phyloP scores from a whole-genome alignment of 2,113 vertebrate species.

The Ifrita kowaldi region DNA sequence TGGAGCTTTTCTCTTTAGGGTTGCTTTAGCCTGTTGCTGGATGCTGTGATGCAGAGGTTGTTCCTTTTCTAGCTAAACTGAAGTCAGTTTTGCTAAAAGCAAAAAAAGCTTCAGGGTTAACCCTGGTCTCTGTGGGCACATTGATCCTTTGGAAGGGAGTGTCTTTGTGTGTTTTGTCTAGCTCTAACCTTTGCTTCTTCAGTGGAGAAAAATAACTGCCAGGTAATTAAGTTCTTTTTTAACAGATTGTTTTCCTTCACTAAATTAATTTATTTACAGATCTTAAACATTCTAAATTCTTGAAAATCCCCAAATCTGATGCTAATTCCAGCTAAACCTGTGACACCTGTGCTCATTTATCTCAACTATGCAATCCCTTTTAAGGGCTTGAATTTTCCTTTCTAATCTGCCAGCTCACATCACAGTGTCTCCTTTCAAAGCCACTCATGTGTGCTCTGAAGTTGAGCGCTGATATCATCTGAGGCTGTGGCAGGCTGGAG shows the following conservation, averaged over 20 bases:
- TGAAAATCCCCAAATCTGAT: not conserved
- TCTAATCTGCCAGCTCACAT: not conserved
- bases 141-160: not conserved
- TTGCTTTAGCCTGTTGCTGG: not conserved
- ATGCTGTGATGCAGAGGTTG: not conserved
- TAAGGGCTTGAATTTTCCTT: not conserved
- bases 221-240: not conserved
- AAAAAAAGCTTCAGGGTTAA: not conserved
- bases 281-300: not conserved
- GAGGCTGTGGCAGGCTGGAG: not conserved
- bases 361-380: not conserved
- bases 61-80: not conserved
- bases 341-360: slow-evolving; percentile 10
- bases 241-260: not conserved
- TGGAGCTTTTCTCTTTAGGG: not conserved
- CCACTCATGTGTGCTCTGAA: not conserved
- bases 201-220: not conserved
- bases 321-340: not conserved
- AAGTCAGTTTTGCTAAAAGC: not conserved
- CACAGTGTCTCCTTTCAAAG: not conserved
- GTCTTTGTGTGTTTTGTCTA: not conserved
- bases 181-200: not conserved
- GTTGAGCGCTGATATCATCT: not conserved
- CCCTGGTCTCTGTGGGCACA: not conserved
- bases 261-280: not conserved